A percentile compares a stretch with the other conserved stretches of the same genome.
Evolutionary conservation across 1,140 invertebrate genomes (phyloP).

Genomic region (Steinernema khuongi): DNA sequence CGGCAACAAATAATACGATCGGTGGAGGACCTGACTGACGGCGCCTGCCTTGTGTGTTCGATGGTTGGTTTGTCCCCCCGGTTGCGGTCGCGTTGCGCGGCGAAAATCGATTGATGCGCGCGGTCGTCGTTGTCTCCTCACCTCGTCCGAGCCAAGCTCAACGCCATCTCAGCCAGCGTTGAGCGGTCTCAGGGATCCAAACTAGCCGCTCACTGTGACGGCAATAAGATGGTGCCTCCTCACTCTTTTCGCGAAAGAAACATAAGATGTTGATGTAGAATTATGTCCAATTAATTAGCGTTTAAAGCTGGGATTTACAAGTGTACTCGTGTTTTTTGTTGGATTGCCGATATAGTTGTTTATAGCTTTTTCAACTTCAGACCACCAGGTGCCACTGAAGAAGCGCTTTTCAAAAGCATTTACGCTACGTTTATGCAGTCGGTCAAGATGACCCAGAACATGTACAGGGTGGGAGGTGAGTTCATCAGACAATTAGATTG

Average conservation of each 20-base stretch:
- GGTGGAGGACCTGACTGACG: too few relatives aligned
- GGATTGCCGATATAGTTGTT: too few relatives aligned
- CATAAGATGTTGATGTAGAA: background rate
- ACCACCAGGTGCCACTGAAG: background rate
- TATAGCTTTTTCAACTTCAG: background rate
- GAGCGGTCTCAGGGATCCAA: background rate
- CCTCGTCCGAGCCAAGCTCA: background rate
- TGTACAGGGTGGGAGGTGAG: slow-evolving; percentile 35
- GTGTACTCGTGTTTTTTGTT: too few relatives aligned
- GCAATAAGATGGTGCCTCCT: background rate
- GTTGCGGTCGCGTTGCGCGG: background rate
- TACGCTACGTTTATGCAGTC: too few relatives aligned
- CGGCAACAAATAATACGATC: too few relatives aligned
- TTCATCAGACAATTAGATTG: background rate
- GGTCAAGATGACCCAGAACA: slow-evolving; percentile 27
- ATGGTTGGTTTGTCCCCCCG: too few relatives aligned
- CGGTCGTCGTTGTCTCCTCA: background rate
- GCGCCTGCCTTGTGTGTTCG: too few relatives aligned
- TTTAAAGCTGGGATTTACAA: too few relatives aligned
- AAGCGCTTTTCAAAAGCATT: background rate
- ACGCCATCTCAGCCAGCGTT: background rate
- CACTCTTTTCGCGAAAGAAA: background rate
- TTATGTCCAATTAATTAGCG: too few relatives aligned
- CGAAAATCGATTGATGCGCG: slow-evolving; percentile 16
- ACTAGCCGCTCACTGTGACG: background rate